phyloP scores from a whole-genome alignment of 2,797 vertebrate species.

The Chaunax sp. region DNA sequence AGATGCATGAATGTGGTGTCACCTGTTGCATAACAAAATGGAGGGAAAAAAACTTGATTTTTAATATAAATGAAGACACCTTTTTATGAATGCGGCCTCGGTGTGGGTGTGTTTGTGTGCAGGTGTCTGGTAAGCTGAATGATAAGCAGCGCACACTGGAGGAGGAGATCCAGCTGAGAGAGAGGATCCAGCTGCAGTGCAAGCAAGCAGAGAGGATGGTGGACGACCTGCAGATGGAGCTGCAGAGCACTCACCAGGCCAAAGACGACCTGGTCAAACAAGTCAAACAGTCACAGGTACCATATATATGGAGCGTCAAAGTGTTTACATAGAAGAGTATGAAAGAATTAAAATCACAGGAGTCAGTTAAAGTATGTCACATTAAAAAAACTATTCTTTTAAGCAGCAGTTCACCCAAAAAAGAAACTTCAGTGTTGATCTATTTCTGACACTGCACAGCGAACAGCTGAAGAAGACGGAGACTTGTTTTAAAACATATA shows the following conservation, averaged over 20 bases:
- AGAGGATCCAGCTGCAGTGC: conserved; percentile 82
- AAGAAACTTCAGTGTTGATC: no score
- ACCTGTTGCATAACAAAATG: no score
- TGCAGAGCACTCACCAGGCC: conserved; percentile 75
- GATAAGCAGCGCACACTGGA: conserved; percentile 82
- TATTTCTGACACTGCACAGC: no score
- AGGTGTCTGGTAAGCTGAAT: conserved; percentile 83
- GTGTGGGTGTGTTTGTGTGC: not conserved
- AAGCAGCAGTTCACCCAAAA: no score
- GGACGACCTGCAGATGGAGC: conserved; percentile 84
- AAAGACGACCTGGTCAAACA: conserved; percentile 83
- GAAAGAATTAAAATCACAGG: not conserved
- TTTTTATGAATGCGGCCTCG: not conserved
- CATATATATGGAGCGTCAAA: no score
- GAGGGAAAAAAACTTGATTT: no score
- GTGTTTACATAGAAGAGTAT: no score
- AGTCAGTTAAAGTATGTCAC: no score
- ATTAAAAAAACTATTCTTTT: no score
- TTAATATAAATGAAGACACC: not conserved
- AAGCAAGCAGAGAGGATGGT: conserved; percentile 83
- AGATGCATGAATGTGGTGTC: not conserved
- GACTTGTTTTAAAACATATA: no score
- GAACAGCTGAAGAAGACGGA: no score
- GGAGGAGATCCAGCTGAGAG: conserved; percentile 86
- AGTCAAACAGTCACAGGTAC: conserved; percentile 80